Evolutionary conservation across 2,888 invertebrate genomes (phyloP).

Genomic region (Apamea sordens): DNA sequence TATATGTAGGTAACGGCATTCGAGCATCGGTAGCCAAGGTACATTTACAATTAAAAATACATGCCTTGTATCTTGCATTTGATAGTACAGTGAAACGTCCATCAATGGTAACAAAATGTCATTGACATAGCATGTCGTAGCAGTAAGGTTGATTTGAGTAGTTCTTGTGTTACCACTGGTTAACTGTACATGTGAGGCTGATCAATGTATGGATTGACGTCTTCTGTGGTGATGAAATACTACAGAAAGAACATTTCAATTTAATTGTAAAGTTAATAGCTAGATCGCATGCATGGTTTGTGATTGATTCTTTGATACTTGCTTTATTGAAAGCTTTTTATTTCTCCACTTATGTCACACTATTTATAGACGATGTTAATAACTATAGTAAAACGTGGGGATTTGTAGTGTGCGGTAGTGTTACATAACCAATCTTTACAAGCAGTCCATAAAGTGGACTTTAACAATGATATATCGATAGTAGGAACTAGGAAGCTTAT

Average conservation of each 20-base stretch:
- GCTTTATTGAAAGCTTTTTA: neutral
- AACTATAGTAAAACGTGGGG: neutral
- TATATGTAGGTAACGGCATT: slow-evolving; percentile 58
- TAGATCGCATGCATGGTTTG: neutral
- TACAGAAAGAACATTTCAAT: neutral
- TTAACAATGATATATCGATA: slow-evolving; percentile 45
- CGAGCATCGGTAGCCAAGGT: slow-evolving; percentile 34
- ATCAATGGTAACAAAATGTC: neutral
- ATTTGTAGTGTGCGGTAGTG: neutral
- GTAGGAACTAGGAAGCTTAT: slow-evolving; percentile 21
- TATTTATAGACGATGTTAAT: neutral
- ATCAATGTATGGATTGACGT: neutral
- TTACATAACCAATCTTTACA: slow-evolving; percentile 13
- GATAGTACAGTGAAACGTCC: slow-evolving; percentile 8
- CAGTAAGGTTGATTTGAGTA: neutral
- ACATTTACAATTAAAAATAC: slow-evolving; percentile 66
- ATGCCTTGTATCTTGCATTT: slow-evolving; percentile 52
- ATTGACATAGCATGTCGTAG: neutral
- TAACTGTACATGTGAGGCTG: neutral
- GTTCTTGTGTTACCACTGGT: neutral
- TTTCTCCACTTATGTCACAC: neutral
- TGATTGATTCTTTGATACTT: neutral
- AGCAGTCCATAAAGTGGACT: slow-evolving; percentile 26
- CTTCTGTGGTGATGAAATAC: neutral
- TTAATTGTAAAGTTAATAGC: neutral